These are phyloP conservation scores for Pissodes strobi DNA, from an alignment of 1,140 invertebrate genomes.

Conservation along the genomic window DNA sequence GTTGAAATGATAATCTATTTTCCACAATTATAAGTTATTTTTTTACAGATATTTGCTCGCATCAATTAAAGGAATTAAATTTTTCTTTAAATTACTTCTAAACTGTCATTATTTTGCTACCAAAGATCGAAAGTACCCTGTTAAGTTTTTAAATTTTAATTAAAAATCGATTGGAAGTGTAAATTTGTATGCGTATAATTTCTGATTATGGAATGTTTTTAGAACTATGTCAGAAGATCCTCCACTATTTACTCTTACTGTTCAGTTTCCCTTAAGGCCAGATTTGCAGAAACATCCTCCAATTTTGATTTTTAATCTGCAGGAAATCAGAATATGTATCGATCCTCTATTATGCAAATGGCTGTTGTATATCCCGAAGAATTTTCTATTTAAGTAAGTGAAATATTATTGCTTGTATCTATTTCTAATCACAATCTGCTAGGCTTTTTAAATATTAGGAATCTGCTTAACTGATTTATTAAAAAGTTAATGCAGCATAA, in stretches of 20 bases:
- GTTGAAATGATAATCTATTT: too few relatives aligned
- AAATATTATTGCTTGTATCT: background rate
- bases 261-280: slow-evolving; percentile 62
- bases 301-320: slow-evolving; percentile 63
- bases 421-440: slow-evolving; percentile 53
- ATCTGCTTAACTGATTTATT: slow-evolving; percentile 14
- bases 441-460: background rate
- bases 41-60: too few relatives aligned
- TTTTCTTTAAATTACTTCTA: too few relatives aligned
- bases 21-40: too few relatives aligned
- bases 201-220: slow-evolving; percentile 41
- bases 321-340: slow-evolving; percentile 63
- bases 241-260: slow-evolving; percentile 55
- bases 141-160: too few relatives aligned
- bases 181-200: too few relatives aligned
- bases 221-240: slow-evolving; percentile 47
- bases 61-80: too few relatives aligned
- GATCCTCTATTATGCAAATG: slow-evolving; percentile 67
- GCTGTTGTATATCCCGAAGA: slow-evolving; percentile 60
- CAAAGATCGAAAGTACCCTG: too few relatives aligned
- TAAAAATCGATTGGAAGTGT: too few relatives aligned
- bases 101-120: too few relatives aligned
- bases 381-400: slow-evolving; percentile 18
- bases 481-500: too few relatives aligned
- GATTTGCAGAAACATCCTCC: slow-evolving; percentile 59